Evolutionary conservation across 2,797 vertebrate genomes (phyloP).

Genomic region (Iguana delicatissima): DNA sequence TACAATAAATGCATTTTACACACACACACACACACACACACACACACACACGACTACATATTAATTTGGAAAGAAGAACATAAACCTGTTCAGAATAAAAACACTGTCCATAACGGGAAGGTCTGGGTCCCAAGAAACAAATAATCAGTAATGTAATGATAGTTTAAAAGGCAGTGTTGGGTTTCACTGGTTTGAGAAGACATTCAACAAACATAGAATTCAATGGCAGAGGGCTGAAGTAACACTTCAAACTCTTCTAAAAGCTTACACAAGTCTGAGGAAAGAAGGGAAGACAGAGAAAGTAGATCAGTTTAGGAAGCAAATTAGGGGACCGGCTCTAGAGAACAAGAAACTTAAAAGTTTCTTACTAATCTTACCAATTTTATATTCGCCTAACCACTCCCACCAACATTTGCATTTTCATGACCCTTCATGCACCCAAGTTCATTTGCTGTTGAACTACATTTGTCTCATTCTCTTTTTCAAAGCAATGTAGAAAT

Average conservation of each 20-base stretch:
- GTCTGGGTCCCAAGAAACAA: background rate
- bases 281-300: background rate
- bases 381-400: background rate
- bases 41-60: background rate
- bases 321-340: background rate
- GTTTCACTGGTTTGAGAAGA: background rate
- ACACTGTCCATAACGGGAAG: background rate
- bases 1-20: no score
- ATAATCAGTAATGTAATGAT: background rate
- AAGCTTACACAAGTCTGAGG: background rate
- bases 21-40: no score
- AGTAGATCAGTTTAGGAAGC: background rate
- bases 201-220: background rate
- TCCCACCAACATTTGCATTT: background rate
- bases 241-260: background rate
- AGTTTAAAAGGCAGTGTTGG: background rate
- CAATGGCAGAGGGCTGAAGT: background rate
- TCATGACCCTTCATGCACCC: background rate
- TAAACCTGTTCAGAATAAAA: background rate
- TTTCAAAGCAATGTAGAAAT: slow-evolving; percentile 25
- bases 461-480: slow-evolving; percentile 1
- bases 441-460: background rate
- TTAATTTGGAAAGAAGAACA: background rate
- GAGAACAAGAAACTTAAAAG: background rate
- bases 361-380: background rate